Evolutionary conservation across 2,888 invertebrate genomes (phyloP), one percentile per base, ranked within the genome.

Genomic region (Drosophila prostipennis): DNA sequence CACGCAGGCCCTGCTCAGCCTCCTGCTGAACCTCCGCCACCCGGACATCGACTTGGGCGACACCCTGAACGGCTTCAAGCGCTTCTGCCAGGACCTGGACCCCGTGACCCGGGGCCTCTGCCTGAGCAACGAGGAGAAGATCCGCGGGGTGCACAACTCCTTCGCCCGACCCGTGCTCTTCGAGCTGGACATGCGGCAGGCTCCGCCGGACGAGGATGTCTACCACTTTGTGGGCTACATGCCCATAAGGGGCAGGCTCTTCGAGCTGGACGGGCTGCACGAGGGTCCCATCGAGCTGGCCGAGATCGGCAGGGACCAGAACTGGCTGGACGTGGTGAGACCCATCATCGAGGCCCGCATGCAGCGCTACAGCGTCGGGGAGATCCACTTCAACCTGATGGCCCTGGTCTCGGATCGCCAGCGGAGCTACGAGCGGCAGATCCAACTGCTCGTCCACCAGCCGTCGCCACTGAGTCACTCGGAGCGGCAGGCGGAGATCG

Each of bases 371-470:
- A 97, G 96, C 76, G 97, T 96, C 91, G 98, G 98, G 19, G 99
- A 99, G 93, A 99, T 99, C 80, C 98, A 98, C 91, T 99, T 99
- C 92, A 99, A 99, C 92, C 93, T 99, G 59, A 98, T 99, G 99
- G 99, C 99, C 0, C 93, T 99, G 48, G 97, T 99, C 6, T 96
- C 98, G 0, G 98, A 99, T 90, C 94, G 97, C 61, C 97, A 96
- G 92, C 94, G 95, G 93, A 93, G 96, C 60, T 98, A 96, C 89
- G 95, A 98, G 91, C 95, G 95, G 55, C 95, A 96, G 91, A 93
- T 98, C 36, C 93, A 95, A 11, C 91, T 97, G 8, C 91, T 94
- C 1, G 61, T 61, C 54, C 94, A 93, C 72, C 93, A 94, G 37
- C 26, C 52, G 8, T 45, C 73, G 94, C 94, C 79, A 93, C 94